phyloP scores from a whole-genome alignment of 1,140 invertebrate genomes.

The Macrosteles quadrilineatus region DNA sequence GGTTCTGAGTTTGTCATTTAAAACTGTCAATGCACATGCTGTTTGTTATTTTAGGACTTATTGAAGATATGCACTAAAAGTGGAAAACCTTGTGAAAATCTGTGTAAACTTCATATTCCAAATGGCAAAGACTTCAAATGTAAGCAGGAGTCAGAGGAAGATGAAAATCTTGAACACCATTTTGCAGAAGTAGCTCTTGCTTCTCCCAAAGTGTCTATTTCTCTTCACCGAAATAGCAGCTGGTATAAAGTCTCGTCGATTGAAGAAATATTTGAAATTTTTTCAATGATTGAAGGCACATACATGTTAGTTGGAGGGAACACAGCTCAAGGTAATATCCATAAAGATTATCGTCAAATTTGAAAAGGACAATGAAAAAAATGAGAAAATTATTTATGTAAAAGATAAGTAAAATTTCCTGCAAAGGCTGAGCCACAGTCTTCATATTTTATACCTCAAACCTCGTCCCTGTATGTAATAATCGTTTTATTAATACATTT shows the following conservation, averaged over 20 bases:
- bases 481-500: too few relatives aligned
- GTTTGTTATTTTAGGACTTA: neutral
- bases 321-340: conserved; percentile 21
- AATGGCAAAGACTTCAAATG: neutral
- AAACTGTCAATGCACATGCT: too few relatives aligned
- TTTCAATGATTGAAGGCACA: neutral
- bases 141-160: neutral
- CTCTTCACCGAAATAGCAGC: too few relatives aligned
- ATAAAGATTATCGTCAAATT: too few relatives aligned
- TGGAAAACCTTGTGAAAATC: neutral
- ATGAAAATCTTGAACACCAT: neutral
- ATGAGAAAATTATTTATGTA: too few relatives aligned
- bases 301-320: conserved; percentile 8
- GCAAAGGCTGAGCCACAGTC: too few relatives aligned
- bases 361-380: too few relatives aligned
- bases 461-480: too few relatives aligned
- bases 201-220: neutral
- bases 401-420: too few relatives aligned
- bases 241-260: conserved; percentile 11
- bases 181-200: neutral
- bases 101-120: neutral
- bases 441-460: too few relatives aligned
- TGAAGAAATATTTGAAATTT: conserved; percentile 15
- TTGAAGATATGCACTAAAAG: conserved; percentile 13
- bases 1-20: too few relatives aligned